phyloP scores from a whole-genome alignment of 2,113 vertebrate genomes.

The Oostethus manadensis region DNA sequence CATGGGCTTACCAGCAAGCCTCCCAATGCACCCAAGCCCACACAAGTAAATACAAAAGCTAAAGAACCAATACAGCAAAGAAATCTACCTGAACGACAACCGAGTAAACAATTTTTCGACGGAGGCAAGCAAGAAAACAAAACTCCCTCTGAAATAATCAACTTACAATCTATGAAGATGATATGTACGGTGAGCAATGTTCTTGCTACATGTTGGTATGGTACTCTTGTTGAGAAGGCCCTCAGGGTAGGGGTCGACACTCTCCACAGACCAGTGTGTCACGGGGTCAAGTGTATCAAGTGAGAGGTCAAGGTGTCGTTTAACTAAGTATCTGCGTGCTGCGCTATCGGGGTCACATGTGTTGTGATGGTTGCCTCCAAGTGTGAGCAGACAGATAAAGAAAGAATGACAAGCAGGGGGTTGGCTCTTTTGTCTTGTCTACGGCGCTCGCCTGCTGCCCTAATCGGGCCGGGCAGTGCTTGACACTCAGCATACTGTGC shows the following conservation, averaged over 20 bases:
- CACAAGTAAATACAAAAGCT: too few relatives aligned
- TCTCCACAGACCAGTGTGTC: conserved; percentile 1
- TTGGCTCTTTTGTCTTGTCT: conserved; percentile 34
- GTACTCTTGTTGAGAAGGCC: conserved; percentile 3
- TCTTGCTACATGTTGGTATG: too few relatives aligned
- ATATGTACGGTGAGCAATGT: too few relatives aligned
- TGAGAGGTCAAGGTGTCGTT: conserved; percentile 41
- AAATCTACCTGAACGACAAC: too few relatives aligned
- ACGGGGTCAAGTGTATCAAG: conserved; percentile 48
- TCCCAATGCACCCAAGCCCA: too few relatives aligned
- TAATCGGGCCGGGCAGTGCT: conserved; percentile 56
- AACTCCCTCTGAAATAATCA: too few relatives aligned
- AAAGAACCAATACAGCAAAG: too few relatives aligned
- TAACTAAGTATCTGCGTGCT: conserved; percentile 33
- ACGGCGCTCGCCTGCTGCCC: conserved; percentile 32
- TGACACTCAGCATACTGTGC: conserved; percentile 62
- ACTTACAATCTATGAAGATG: too few relatives aligned
- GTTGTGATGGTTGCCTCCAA: conserved; percentile 47
- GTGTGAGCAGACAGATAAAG: conserved; percentile 54
- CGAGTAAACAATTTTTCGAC: too few relatives aligned
- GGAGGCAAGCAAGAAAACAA: too few relatives aligned
- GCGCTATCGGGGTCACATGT: conserved; percentile 30
- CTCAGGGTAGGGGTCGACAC: background rate
- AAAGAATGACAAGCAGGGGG: conserved; percentile 37
- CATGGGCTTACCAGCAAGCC: too few relatives aligned